Base-by-base conservation (phyloP, 2,797 vertebrate genomes). In the Lepidocolaptes lacrymiger region DNA sequence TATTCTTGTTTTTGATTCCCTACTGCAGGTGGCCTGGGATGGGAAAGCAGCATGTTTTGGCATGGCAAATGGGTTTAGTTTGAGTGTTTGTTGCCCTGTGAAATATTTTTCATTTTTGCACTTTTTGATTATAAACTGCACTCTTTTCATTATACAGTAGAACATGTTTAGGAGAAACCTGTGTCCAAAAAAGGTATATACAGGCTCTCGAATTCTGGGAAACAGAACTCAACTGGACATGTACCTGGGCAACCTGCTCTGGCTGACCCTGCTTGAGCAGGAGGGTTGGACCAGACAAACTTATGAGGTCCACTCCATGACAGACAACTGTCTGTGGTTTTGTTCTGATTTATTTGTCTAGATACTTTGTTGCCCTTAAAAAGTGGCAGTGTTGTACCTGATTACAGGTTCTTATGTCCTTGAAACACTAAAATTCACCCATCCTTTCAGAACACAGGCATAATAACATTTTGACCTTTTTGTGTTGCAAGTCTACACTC, bases 401-500 rank as follows among this genome's bases (percentile, higher is more conserved):
- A 23, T 14, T 24, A 64, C 32, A 32, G 3, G 24, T 73, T 62
- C 37, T 51, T 51, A 32, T 6, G 16, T 41, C 17, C 10, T 44
- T 52, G 30, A 90, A 89, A 72, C 12, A 26, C 0, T 3, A 51
- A 71, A 76, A 55, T 13, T 49, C 28, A 14, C 10, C 12, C 14
- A 34, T 49, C 22, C 30, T 69, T 58, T 79, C 69, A 52, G 24
- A 79, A 22, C 22, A 16, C 12, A 58, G 19, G 6, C 0, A 0
- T 23, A 37, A 58, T 12, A 59, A 71, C 39, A 58, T 32, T 81
- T 84, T 14, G 7, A 44, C 46, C 43, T 21, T 67, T 52, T 34
- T 41, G 15, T 55, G 20, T 49, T 0, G 0, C 37, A 41, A 48
- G 19, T 51, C 30, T 16, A 10, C 77, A 14, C 14, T 55, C 24